Evolutionary conservation across 2,113 vertebrate genomes (phyloP), one percentile per base, ranked within the genome.

Genomic region (Serranochromis macrocephalus): DNA sequence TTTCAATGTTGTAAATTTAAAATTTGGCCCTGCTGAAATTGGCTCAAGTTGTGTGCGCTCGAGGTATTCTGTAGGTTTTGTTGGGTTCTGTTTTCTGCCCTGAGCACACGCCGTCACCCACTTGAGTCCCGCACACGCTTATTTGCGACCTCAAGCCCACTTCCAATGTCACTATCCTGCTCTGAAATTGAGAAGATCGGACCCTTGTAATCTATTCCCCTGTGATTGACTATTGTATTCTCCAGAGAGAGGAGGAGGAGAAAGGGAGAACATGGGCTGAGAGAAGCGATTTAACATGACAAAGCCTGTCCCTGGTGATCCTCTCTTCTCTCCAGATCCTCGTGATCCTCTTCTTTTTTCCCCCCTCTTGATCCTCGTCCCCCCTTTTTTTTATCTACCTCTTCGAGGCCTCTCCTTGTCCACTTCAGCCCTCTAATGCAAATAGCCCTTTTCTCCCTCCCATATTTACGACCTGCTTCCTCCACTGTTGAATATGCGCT

Each of bases 231-330:
- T 91, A 93, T 94, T 94, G 93, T 94, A 89, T 91, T 83, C 53
- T 91, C 90, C 90, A 11, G 89, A 29, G 87, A 63, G 33, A 31
- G 68, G 68, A 24, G 42, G 82, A 63, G 87, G 83, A 51, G 71
- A 75, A 80, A 85, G 26, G 80, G 85, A 85, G 87, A 90, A 89
- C 91, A 88, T 83, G 90, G 84, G 49, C 81, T 13, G 75, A 92
- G 88, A 90, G 91, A 88, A 82, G 73, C 17, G 7, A 66, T 95
- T 96, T 95, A 95, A 94, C 95, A 95, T 96, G 94, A 96, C 95
- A 96, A 96, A 96, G 94, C 93, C 91, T 33, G 86, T 93, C 94
- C 91, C 94, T 63, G 89, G 88, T 92, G 93, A 93, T 92, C 93
- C 90, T 71, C 90, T 88, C 86, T 85, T 89, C 88, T 92, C 87